Evolutionary conservation across 2,797 vertebrate genomes (phyloP), one percentile per base, ranked within the genome.

Genomic region (Distichodus sexfasciatus): DNA sequence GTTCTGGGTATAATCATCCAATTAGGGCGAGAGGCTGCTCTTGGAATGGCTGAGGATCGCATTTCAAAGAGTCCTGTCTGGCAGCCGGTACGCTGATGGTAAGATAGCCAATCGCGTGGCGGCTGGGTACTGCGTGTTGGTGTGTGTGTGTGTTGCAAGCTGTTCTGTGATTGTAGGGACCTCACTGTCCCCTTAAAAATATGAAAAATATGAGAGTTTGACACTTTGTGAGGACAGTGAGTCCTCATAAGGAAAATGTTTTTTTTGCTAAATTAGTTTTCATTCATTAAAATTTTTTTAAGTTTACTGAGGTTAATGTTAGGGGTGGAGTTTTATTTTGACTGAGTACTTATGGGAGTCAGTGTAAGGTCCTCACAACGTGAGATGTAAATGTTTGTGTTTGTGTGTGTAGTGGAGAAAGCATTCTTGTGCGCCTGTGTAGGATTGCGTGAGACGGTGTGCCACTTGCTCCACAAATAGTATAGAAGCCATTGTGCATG

Each of bases 1-100:
- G 90, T 87, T 93, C 91, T 92, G 90, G 91, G 89, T 90, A 87
- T 88, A 93, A 93, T 92, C 90, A 92, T 89, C 87, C 87, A 86
- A 85, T 90, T 91, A 83, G 85, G 81, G 76, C 71, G 75, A 85
- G 69, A 85, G 89, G 90, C 85, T 86, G 87, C 86, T 86, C 89
- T 87, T 88, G 80, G 81, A 86, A 72, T 79, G 85, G 83, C 88
- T 80, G 83, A 71, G 83, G 87, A 90, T 94, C 88, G 58, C 77
- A 91, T 94, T 93, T 93, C 92, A 92, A 91, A 93, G 91, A 86
- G 82, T 85, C 66, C 74, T 82, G 88, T 87, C 87, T 89, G 86
- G 84, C 83, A 86, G 82, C 79, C 81, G 89, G 77, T 72, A 81
- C 70, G 76, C 83, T 83, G 85, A 88, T 87, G 79, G 75, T 65